Percentiles rank a stretch among this genome's conserved stretches.
Conservation (phyloP, 1,140 invertebrate species). For the Hylaeus anthracinus region DNA sequence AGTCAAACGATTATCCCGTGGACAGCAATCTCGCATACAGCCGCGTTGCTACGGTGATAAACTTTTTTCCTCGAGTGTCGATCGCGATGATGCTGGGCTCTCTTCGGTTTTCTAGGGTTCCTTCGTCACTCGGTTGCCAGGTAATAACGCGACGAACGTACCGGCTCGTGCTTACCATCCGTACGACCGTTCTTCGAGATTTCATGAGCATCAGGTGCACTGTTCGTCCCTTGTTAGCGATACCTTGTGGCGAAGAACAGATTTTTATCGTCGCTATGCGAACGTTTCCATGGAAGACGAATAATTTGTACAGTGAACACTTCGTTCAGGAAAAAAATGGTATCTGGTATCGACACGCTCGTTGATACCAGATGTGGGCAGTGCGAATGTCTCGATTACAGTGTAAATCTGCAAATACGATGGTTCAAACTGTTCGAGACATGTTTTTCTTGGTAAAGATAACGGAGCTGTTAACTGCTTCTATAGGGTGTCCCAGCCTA, state of each 20-base stretch:
- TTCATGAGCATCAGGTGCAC: neutral
- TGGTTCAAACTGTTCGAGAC: neutral
- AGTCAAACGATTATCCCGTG: conserved; percentile 21
- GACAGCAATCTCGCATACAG: neutral
- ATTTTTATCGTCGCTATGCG: neutral
- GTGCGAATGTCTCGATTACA: too few species aligned
- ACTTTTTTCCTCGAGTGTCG: conserved; percentile 4
- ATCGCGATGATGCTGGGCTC: neutral
- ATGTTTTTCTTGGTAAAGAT: too few species aligned
- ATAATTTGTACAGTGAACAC: neutral
- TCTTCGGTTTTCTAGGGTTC: conserved; percentile 15
- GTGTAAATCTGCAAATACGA: neutral
- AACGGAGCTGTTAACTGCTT: too few species aligned
- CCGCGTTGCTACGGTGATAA: conserved; percentile 12
- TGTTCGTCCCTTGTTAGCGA: conserved; percentile 3
- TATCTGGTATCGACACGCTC: neutral
- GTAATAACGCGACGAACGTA: neutral
- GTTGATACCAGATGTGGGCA: too few species aligned
- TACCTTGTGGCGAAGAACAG: neutral
- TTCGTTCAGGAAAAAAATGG: neutral
- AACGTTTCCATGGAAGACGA: neutral
- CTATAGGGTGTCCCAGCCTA: too few species aligned
- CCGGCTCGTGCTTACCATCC: too few species aligned
- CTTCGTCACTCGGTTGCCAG: conserved; percentile 24
- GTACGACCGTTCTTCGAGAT: neutral